Percentiles rank a stretch among this genome's conserved stretches.
Evolutionary conservation across 2,888 invertebrate species (phyloP).

Genomic region (Endotricha flammealis): DNA sequence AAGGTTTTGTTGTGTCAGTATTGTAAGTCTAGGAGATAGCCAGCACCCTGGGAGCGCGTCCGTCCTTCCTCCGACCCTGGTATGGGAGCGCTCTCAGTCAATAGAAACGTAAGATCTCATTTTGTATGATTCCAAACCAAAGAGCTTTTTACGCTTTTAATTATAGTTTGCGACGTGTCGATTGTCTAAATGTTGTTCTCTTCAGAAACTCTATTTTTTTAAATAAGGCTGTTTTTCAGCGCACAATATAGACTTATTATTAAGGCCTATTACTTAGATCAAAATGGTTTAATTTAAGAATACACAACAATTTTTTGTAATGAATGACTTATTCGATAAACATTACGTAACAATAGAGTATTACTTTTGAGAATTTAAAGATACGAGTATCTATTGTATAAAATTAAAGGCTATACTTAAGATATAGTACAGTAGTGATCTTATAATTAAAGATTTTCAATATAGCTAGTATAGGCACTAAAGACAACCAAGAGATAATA

Average conservation of each 20-base stretch:
- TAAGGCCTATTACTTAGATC: not conserved
- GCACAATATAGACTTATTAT: constrained; percentile 19
- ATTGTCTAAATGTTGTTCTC: constrained; percentile 15
- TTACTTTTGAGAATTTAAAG: too few species aligned
- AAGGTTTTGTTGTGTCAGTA: constrained; percentile 90
- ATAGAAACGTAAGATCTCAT: constrained; percentile 64
- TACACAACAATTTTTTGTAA: too few species aligned
- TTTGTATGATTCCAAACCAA: constrained; percentile 55
- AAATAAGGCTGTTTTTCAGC: constrained; percentile 13
- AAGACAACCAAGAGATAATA: too few species aligned
- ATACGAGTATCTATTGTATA: too few species aligned
- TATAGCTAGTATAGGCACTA: too few species aligned
- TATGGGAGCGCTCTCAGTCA: constrained; percentile 68
- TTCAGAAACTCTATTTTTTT: constrained; percentile 20
- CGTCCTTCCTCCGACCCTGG: constrained; percentile 68
- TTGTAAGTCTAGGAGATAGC: constrained; percentile 71
- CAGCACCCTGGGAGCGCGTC: constrained; percentile 73
- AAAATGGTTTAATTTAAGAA: too few species aligned
- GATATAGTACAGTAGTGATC: too few species aligned
- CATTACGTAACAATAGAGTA: too few species aligned
- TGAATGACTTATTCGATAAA: too few species aligned
- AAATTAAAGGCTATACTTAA: too few species aligned
- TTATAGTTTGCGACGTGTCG: constrained; percentile 26
- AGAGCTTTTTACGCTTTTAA: constrained; percentile 52
- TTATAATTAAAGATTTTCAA: too few species aligned